These are phyloP conservation scores for Pollenia angustigena DNA, from an alignment of 2,888 invertebrate species.

Conservation along the genomic window DNA sequence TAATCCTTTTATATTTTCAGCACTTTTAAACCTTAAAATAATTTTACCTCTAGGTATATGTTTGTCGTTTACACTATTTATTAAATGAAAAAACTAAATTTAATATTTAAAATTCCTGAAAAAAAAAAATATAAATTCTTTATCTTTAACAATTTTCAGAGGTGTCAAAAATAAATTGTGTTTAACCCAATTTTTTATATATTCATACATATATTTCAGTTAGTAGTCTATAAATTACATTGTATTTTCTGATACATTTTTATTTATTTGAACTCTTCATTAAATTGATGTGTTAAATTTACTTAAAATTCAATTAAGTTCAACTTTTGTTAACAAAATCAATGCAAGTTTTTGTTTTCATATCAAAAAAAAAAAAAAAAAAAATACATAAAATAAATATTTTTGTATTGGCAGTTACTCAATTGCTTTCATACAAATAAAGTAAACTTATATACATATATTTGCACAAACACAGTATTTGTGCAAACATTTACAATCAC, in stretches of 20 bases:
- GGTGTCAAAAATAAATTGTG: slow-evolving; percentile 47
- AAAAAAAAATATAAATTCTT: slow-evolving; percentile 7
- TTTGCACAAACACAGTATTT: not conserved
- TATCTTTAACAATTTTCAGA: slow-evolving; percentile 16
- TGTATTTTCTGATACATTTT: not conserved
- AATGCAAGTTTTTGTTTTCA: not conserved
- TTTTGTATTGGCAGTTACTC: slow-evolving; percentile 25
- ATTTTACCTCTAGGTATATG: too few species aligned
- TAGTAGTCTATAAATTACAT: not conserved
- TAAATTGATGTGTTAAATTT: slow-evolving; percentile 57
- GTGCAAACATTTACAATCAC: not conserved
- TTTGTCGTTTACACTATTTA: too few species aligned
- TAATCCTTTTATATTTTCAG: too few species aligned
- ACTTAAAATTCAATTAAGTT: slow-evolving; percentile 65
- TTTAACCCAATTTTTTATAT: slow-evolving; percentile 36
- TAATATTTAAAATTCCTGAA: too few species aligned
- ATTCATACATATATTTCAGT: not conserved
- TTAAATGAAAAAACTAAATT: too few species aligned
- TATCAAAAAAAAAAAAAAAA: not conserved
- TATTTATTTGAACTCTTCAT: slow-evolving; percentile 42
- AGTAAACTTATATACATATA: not conserved
- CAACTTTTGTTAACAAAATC: slow-evolving; percentile 18
- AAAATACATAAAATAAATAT: slow-evolving; percentile 25
- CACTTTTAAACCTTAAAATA: too few species aligned
- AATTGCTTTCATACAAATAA: not conserved